Evolutionary conservation across 2,113 vertebrate species (phyloP), one percentile per base, ranked within the genome.

Genomic region (Calonectris borealis): DNA sequence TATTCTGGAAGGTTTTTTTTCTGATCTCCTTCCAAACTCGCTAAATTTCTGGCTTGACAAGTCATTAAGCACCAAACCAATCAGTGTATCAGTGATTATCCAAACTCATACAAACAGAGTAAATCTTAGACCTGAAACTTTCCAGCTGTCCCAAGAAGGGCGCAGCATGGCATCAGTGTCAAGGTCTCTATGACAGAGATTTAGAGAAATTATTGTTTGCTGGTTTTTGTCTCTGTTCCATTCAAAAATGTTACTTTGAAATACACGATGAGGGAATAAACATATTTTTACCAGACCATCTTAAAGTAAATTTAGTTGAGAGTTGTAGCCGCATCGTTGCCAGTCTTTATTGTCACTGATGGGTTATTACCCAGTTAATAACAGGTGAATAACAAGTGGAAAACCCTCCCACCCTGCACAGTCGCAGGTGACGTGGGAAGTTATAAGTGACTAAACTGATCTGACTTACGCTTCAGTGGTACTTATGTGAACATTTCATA

Each of bases 271-370:
- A 76, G 13, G 31, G 4, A 89, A 78, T 49, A 78, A 88, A 42
- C 12, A 15, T 8, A 10, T 57, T 88, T 79, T 46, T n/a, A 77
- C 11, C 21, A 58, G 11, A 32, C 9, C n/a, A 27, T 31, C 87
- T 71, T 29, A 22, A 75, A 21, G 52, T 9, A 34, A 62, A 79
- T 79, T 55, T 31, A 57, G 16, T 8, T 48, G 25, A 34, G 57
- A 57, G 29, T 1, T 49, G 57, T 7, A 84, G 52, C 16, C 31
- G 5, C n/a, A 3, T 0, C 3, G 15, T 17, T 76, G 64, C 21
- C 52, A 68, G 44, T 16, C 26, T 71, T 75, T 48, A 15, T 2
- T 34, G 34, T 12, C 73, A 42, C 3, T 16, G 32, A 55, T 29
- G 64, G 83, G 64, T 55, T 83, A 78, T 65, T n/a, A 55, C 13